phyloP scores from a whole-genome alignment of 2,797 vertebrate genomes.

The Propithecus deckenii region DNA sequence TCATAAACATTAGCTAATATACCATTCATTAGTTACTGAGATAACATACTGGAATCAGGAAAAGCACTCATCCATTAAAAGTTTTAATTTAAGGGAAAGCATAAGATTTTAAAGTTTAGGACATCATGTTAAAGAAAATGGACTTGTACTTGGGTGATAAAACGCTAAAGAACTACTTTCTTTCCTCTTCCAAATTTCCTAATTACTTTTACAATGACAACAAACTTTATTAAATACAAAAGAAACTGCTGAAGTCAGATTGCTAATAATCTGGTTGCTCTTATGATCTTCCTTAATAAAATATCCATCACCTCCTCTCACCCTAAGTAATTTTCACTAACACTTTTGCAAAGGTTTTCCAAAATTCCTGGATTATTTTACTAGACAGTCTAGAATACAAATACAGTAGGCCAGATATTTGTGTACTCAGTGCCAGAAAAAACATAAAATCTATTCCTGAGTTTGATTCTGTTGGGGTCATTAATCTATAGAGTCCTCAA shows the following conservation, averaged over 20 bases:
- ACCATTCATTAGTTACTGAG: background rate
- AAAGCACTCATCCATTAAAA: background rate
- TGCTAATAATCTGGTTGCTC: background rate
- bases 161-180: conserved; percentile 13
- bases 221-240: conserved; percentile 37
- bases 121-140: background rate
- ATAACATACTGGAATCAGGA: background rate
- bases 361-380: conserved; percentile 4
- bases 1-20: background rate
- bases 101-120: conserved; percentile 26
- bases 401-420: background rate
- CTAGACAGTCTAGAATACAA: conserved; percentile 17
- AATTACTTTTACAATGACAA: conserved; percentile 30
- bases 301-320: background rate
- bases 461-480: conserved; percentile 17
- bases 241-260: background rate
- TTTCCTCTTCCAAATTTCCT: conserved; percentile 14
- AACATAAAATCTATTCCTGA: conserved; percentile 1
- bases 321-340: conserved; percentile 47
- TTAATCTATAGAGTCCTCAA: conserved; percentile 9
- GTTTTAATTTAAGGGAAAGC: conserved; percentile 9
- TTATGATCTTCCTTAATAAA: conserved; percentile 19
- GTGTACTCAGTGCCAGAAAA: background rate
- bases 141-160: background rate
- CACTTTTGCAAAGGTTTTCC: conserved; percentile 44